These are phyloP conservation scores for Plagodis dolabraria DNA, from an alignment of 2,888 invertebrate genomes.

Conservation along the genomic window DNA sequence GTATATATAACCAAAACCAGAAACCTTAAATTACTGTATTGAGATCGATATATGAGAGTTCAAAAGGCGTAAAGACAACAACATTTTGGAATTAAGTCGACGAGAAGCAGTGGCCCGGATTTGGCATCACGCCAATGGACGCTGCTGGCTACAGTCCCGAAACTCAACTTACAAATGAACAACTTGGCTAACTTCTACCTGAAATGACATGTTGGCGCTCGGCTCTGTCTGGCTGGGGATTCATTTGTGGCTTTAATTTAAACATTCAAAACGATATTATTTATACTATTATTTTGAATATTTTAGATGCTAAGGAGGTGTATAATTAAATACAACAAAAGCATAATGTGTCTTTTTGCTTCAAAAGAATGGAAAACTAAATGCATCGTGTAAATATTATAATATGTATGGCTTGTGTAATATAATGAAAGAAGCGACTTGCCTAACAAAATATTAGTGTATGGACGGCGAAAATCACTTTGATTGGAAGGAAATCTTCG, in stretches of 20 bases:
- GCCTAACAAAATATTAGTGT: too few relatives aligned
- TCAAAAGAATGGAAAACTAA: too few relatives aligned
- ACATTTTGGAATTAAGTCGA: constrained; percentile 17
- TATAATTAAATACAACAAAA: too few relatives aligned
- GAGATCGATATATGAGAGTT: not conserved
- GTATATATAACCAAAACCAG: too few relatives aligned
- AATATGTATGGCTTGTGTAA: too few relatives aligned
- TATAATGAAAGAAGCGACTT: too few relatives aligned
- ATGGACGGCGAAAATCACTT: too few relatives aligned
- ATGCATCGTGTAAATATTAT: too few relatives aligned
- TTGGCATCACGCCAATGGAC: constrained; percentile 16
- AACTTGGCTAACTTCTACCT: constrained; percentile 14
- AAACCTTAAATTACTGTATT: too few relatives aligned
- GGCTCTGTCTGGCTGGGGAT: not conserved
- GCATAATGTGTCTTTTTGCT: too few relatives aligned
- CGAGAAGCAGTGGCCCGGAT: not conserved
- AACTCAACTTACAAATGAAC: constrained; percentile 19
- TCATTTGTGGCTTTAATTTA: constrained; percentile 4
- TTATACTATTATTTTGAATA: not conserved
- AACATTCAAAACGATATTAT: not conserved
- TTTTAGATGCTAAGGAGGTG: too few relatives aligned
- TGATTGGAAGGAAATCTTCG: not conserved
- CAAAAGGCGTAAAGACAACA: constrained; percentile 15
- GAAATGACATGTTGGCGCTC: constrained; percentile 9
- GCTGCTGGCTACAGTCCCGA: constrained; percentile 16